Conservation (phyloP, 2,113 vertebrate species). For the Circaetus gallicus region DNA sequence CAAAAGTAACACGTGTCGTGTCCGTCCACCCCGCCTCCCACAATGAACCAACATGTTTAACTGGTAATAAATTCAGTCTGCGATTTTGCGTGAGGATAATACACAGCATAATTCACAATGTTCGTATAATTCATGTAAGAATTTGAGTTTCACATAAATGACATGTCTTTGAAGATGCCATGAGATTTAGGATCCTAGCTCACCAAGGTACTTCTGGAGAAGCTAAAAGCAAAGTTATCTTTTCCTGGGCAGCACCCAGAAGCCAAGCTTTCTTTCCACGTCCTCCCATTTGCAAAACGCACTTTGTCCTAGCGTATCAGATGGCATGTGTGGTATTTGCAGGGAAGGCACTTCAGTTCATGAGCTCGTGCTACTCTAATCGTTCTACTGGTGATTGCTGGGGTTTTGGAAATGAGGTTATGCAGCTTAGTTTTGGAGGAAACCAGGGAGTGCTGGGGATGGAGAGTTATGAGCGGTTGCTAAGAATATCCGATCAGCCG, state of each 20-base stretch:
- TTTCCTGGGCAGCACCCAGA: too few relatives aligned
- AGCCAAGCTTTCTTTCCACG: fast-evolving
- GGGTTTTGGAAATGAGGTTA: slow-evolving; percentile 15
- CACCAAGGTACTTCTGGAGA: background rate
- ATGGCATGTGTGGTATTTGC: background rate
- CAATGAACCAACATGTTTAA: background rate
- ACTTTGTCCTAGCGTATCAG: fast-evolving
- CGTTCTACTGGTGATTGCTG: background rate
- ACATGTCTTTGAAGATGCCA: background rate
- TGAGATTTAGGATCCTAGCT: background rate
- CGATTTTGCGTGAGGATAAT: background rate
- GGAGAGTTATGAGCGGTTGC: slow-evolving; percentile 66
- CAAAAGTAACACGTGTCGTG: background rate
- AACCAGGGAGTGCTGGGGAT: slow-evolving; percentile 2
- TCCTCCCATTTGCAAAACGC: fast-evolving
- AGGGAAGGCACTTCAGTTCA: background rate
- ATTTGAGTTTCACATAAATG: background rate
- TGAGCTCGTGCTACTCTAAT: background rate
- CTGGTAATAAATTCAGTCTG: background rate
- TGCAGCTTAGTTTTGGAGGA: slow-evolving; percentile 33
- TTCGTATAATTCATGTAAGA: background rate
- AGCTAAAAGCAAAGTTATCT: background rate
- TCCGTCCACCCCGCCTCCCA: fast-evolving
- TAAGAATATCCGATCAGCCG: slow-evolving; percentile 70
- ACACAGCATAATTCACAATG: too few relatives aligned